Base-by-base conservation (phyloP, 2,113 vertebrate genomes). In the Gobiocypris rarus region DNA sequence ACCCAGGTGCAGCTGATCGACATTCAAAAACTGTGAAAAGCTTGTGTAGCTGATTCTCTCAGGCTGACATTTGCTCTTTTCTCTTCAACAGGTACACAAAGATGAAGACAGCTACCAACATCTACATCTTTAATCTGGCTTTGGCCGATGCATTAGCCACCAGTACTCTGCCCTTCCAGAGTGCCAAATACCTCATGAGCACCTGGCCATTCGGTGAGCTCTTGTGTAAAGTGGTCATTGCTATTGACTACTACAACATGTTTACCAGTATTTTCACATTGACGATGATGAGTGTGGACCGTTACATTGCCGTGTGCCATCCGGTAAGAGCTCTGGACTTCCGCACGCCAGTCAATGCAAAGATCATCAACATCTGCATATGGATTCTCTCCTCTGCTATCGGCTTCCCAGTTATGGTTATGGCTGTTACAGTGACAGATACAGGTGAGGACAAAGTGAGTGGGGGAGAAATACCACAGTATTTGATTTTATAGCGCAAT, bases 221-320 rank as follows among this genome's bases (percentile, higher is more conserved):
- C 61, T 89, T 99, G 89, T 99, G 98, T 89, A 99, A 99, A 89
- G 88, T 93, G 0, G 94, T 99, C 83, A 95, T 99, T 4, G 97
- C 96, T 90, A 98, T 98, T 0, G 97, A 99, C 92, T 99, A 99
- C 94, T 99, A 99, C 94, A 99, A 99, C 87, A 99, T 99, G 98
- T 99, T 99, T 93, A 98, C 97, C 86, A 99, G 97, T 90, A 99
- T 97, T 93, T 97, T 99, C 91, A 99, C 97, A 0, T 96, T 99
- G 87, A 99, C 98, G 82, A 99, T 98, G 97, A 99, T 99, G 98
- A 99, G 98, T 0, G 97, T 99, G 26, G 98, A 99, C 89, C 97
- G 97, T 82, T 99, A 99, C 87, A 89, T 99, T 0, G 98, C 98
- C 0, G 98, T 99, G 10, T 99, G 98, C 83, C 97, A 98, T 87